These are phyloP conservation scores for Aeoliscus strigatus DNA, from an alignment of 2,797 vertebrate genomes.

Conservation along the genomic window DNA sequence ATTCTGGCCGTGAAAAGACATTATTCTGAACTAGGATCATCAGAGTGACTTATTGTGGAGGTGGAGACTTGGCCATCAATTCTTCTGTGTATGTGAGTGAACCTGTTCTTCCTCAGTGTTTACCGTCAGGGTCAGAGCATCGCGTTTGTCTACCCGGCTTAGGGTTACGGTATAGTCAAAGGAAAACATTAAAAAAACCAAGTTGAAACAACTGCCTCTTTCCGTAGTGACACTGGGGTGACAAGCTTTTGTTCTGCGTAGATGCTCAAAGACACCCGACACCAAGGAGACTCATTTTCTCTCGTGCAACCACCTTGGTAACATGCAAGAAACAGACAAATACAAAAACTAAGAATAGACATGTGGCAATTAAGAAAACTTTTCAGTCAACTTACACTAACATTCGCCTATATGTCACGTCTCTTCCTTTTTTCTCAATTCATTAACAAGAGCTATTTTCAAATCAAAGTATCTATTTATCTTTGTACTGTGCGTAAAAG, in stretches of 20 bases:
- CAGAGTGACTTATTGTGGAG: conserved; percentile 75
- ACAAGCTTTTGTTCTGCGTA: conserved; percentile 48
- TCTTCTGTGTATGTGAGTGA: conserved; percentile 63
- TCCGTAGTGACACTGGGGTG: conserved; percentile 38
- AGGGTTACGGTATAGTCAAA: conserved; percentile 41
- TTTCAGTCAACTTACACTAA: conserved; percentile 48
- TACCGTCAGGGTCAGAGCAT: conserved; percentile 38
- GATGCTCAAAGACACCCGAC: conserved; percentile 49
- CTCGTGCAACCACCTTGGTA: too few relatives aligned
- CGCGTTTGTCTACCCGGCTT: conserved; percentile 35
- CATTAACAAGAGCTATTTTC: conserved; percentile 69
- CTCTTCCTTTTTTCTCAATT: conserved; percentile 64
- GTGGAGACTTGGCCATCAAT: conserved; percentile 64
- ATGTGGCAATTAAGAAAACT: conserved; percentile 46
- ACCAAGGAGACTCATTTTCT: too few relatives aligned
- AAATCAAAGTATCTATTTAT: conserved; percentile 74
- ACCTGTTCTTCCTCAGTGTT: conserved; percentile 54
- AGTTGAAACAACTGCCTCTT: conserved; percentile 47
- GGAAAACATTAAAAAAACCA: too few relatives aligned
- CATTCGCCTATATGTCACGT: conserved; percentile 60
- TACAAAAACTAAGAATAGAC: conserved; percentile 56
- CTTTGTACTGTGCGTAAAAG: conserved; percentile 71
- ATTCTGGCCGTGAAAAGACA: conserved; percentile 69
- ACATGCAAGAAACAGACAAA: conserved; percentile 33
- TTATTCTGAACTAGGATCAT: conserved; percentile 78